Evolutionary conservation across 2,888 invertebrate genomes (phyloP).

Genomic region (Chaitophorus viminalis): DNA sequence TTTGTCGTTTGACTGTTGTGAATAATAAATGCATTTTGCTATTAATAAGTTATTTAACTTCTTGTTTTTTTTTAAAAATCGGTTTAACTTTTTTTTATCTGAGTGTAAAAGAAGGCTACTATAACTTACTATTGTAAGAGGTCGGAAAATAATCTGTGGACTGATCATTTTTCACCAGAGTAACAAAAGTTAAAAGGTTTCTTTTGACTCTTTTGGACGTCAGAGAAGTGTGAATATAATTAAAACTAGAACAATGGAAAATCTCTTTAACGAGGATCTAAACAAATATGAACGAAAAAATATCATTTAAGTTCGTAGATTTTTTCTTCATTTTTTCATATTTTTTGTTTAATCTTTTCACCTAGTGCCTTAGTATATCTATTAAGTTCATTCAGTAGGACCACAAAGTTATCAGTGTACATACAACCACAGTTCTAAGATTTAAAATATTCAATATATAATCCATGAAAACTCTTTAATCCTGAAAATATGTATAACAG

Average conservation of each 20-base stretch:
- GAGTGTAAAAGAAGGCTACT: neutral
- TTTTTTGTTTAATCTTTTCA: neutral
- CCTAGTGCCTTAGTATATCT: neutral
- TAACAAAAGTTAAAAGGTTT: conserved; percentile 49
- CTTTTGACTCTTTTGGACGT: conserved; percentile 20
- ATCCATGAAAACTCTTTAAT: neutral
- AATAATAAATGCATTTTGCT: conserved; percentile 30
- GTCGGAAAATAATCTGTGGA: conserved; percentile 17
- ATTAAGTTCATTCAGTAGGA: neutral
- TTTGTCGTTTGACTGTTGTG: neutral
- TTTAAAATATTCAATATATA: conserved; percentile 31
- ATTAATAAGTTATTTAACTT: conserved; percentile 41
- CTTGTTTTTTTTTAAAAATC: neutral
- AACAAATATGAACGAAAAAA: conserved; percentile 46
- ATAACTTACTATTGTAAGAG: neutral
- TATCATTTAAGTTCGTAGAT: neutral
- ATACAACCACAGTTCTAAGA: neutral
- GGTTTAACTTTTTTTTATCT: conserved; percentile 14
- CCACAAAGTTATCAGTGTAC: neutral
- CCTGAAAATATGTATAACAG: neutral
- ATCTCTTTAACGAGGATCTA: conserved; percentile 13
- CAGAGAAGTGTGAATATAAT: conserved; percentile 53
- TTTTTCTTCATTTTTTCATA: neutral
- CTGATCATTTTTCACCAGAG: conserved; percentile 43
- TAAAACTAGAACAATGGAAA: conserved; percentile 45